phyloP scores from a whole-genome alignment of 2,113 vertebrate species.

The Podilymbus podiceps region DNA sequence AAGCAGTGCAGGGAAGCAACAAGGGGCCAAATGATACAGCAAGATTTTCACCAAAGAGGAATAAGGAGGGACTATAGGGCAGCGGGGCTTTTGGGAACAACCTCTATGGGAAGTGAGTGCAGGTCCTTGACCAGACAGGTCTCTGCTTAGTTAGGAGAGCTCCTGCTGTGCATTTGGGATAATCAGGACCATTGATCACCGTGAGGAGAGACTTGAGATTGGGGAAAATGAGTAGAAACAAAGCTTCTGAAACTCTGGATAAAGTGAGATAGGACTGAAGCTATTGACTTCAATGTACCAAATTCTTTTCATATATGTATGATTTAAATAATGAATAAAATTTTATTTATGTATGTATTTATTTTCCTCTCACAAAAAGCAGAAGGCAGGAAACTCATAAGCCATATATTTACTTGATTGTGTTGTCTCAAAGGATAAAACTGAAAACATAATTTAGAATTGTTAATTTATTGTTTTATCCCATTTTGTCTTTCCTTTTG shows the following conservation, averaged over 20 bases:
- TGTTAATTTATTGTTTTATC: not conserved
- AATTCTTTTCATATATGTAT: not conserved
- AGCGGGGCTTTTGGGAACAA: not conserved
- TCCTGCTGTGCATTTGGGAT: not conserved
- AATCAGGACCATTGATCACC: not conserved
- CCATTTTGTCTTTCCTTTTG: not conserved
- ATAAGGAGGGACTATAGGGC: not conserved
- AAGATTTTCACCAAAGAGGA: not conserved
- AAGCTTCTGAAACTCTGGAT: not conserved
- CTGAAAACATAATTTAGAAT: constrained; percentile 22
- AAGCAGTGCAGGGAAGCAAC: not conserved
- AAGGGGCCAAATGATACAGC: not conserved
- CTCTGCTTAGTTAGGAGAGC: not conserved
- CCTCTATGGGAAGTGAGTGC: not conserved
- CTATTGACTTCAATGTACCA: not conserved
- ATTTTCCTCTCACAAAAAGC: not conserved
- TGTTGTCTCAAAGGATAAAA: constrained; percentile 22
- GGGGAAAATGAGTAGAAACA: not conserved
- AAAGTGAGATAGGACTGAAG: not conserved
- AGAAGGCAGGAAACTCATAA: not conserved
- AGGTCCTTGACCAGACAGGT: not conserved
- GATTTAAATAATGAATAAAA: not conserved
- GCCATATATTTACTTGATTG: not conserved
- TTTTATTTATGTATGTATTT: not conserved
- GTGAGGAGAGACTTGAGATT: not conserved